Conservation (phyloP, 2,113 vertebrate species). For the Bos taurus region ARS-UCD2.0 NC_037332.1:38787501-38788000, state of each 20-base stretch:
- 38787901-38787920: background rate
- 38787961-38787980: background rate
- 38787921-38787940: background rate
- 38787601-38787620: background rate
- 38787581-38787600: background rate
- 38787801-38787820: background rate
- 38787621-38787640: background rate
- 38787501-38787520: constrained; percentile 23
- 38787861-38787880: background rate
- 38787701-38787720: background rate
- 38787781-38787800: background rate
- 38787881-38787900: background rate
- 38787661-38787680: background rate
- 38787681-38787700: background rate
- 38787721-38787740: background rate
- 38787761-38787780: background rate
- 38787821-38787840: background rate
- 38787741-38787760: background rate
- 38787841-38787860: background rate
- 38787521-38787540: background rate
- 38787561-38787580: background rate
- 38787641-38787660: background rate
- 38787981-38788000: background rate
- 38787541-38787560: background rate
- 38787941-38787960: background rate